These are phyloP conservation scores for Ellobium chinense DNA, from an alignment of 2,888 invertebrate species.

Conservation along the genomic window DNA sequence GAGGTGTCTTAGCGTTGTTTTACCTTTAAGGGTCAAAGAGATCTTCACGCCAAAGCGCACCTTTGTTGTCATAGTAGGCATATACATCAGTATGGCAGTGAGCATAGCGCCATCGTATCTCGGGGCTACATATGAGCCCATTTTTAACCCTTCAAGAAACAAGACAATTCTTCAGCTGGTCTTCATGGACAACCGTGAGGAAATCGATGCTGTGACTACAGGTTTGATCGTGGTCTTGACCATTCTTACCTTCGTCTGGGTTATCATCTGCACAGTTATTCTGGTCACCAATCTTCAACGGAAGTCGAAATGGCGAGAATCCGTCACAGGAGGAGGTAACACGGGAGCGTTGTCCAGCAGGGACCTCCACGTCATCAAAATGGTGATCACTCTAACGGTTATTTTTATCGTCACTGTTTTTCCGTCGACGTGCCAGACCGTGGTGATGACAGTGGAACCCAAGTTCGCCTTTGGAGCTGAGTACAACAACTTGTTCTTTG, in stretches of 20 bases:
- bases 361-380: not conserved
- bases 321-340: not conserved
- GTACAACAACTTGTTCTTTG: not conserved
- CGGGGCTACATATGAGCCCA: not conserved
- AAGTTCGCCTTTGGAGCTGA: not conserved
- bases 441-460: not conserved
- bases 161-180: not conserved
- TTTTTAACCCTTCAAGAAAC: not conserved
- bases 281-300: not conserved
- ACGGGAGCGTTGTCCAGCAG: not conserved
- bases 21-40: not conserved
- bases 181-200: not conserved
- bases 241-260: not conserved
- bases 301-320: not conserved
- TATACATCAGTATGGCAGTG: not conserved
- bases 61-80: not conserved
- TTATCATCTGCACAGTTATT: not conserved
- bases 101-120: not conserved
- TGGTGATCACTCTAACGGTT: not conserved
- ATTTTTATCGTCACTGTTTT: not conserved
- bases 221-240: not conserved
- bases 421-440: not conserved
- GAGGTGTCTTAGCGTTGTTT: not conserved
- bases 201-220: not conserved
- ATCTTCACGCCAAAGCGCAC: not conserved